phyloP scores from a whole-genome alignment of 1,140 invertebrate species.

The Argopecten irradians region DNA sequence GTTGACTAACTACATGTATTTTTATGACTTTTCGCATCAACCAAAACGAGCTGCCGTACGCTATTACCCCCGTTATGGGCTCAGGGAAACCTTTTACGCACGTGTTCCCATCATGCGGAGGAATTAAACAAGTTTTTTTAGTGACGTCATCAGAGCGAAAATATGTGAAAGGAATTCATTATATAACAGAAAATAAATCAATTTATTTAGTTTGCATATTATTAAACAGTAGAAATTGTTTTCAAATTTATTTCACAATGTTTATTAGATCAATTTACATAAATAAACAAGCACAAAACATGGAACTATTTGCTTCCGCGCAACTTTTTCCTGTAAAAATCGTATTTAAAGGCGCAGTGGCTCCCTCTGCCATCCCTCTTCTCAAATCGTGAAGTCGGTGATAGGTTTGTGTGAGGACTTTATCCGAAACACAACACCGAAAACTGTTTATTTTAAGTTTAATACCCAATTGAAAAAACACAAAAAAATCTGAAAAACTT shows the following conservation, averaged over 20 bases:
- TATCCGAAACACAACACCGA: conserved; percentile 58
- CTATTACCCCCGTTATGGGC: background rate
- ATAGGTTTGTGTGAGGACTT: conserved; percentile 63
- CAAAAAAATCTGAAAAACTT: conserved; percentile 66
- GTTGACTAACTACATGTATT: too few species aligned
- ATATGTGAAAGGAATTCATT: background rate
- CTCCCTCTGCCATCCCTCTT: conserved; percentile 57
- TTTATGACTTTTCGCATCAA: too few species aligned
- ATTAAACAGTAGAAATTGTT: background rate
- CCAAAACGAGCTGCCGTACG: too few species aligned
- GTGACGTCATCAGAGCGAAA: background rate
- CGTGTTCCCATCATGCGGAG: background rate
- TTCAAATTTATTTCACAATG: background rate
- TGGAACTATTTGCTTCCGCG: conserved; percentile 41
- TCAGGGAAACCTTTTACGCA: background rate
- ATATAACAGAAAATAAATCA: background rate
- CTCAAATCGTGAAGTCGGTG: conserved; percentile 56
- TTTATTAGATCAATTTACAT: background rate
- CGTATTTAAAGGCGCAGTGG: conserved; percentile 42
- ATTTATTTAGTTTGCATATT: background rate
- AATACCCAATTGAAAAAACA: conserved; percentile 60
- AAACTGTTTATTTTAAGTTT: conserved; percentile 57
- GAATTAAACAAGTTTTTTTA: background rate
- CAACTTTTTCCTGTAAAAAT: background rate
- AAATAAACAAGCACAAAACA: background rate